Evolutionary conservation across 2,797 vertebrate species (phyloP), one percentile per base, ranked within the genome.

Genomic region (Simalia tracyae): DNA sequence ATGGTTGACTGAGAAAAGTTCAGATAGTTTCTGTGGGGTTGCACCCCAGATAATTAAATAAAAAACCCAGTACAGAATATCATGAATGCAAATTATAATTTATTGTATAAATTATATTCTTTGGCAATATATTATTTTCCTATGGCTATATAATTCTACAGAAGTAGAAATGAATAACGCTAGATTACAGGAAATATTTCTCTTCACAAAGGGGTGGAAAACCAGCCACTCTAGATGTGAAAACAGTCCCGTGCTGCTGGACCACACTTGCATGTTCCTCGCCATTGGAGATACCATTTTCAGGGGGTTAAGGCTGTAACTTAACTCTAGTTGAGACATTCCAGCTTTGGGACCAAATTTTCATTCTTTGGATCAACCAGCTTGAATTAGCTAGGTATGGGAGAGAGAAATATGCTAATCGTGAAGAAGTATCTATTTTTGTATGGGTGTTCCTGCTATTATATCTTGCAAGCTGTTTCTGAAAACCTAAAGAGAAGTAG

Each of bases 401-500:
- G 60, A 61, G 19, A 61, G 66, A 15, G n/a, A 60, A 42, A 24
- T 0, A 87, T 26, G 19, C 19, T 36, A 46, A 87, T 17, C 95
- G 96, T 94, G 90, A 89, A 93, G 91, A 95, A 95, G 91, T 95
- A 93, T 94, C 84, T 94, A 61, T 92, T 96, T 95, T 86, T 91
- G 89, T 92, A 72, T 94, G 95, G 86, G 24, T 91, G 66, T 92
- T 96, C 94, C 90, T 0, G 0, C 95, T 95, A 90, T 28, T 15
- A 10, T 8, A 28, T 54, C 54, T 88, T 88, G 24, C 7, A 0
- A 88, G 86, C 1, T 84, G 59, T 91, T 95, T 93, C 54, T 85
- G 31, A 94, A 89, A 42, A 86, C 26, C 31, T 22, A 60, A 54
- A 12, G 15, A 6, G 17, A 91, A 64, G 88, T 94, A 57, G 60